A percentile compares a stretch with the other conserved stretches of the same genome.
These are phyloP conservation scores for Dinomys branickii DNA, from an alignment of 2,113 vertebrate species.

Conservation along the genomic window DNA sequence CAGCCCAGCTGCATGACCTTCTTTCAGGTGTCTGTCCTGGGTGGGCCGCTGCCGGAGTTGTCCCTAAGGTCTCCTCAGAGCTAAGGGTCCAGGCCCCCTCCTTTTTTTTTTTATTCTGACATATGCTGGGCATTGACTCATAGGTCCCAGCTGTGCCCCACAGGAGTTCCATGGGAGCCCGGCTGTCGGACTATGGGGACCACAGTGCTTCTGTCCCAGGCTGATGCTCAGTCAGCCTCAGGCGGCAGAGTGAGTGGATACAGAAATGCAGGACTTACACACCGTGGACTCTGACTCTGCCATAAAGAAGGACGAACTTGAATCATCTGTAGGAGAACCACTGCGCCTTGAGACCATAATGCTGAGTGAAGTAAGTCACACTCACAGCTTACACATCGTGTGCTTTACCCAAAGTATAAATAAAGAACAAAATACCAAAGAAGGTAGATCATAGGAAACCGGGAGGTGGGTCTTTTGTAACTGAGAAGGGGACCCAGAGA, in stretches of 20 bases:
- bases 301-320: neutral
- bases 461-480: neutral
- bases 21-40: neutral
- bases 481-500: neutral
- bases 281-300: neutral
- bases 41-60: no score
- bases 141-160: neutral
- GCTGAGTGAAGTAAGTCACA: neutral
- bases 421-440: neutral
- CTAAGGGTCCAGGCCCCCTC: neutral
- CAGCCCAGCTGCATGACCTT: neutral
- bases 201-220: fast-evolving
- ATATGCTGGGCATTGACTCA: neutral
- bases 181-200: neutral
- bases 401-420: neutral
- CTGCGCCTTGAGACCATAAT: neutral
- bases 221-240: neutral
- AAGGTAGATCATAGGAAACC: neutral
- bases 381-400: neutral
- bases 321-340: neutral
- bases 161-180: neutral
- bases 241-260: neutral
- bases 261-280: neutral
- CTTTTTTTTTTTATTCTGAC: neutral
- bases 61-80: neutral